phyloP scores from a whole-genome alignment of 2,888 invertebrate species.

The Clusia tigrina region DNA sequence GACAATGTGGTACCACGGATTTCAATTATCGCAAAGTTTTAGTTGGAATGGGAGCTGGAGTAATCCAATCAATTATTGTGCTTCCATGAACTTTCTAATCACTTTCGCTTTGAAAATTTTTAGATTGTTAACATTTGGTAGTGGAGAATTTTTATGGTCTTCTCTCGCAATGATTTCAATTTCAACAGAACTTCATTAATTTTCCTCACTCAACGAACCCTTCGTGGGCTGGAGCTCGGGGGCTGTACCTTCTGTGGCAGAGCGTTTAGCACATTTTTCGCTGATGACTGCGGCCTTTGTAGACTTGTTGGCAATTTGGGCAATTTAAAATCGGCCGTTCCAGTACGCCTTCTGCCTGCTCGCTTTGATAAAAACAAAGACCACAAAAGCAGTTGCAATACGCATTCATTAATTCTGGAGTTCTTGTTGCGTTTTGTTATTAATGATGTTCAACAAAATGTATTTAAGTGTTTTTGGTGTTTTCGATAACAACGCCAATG shows the following conservation, averaged over 20 bases:
- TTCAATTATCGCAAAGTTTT: constrained; percentile 3
- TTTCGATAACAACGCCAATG: constrained; percentile 32
- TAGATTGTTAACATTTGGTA: constrained; percentile 39
- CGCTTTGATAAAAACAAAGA: not conserved
- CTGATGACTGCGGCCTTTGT: not conserved
- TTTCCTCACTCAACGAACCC: constrained; percentile 38
- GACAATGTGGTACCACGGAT: constrained; percentile 44
- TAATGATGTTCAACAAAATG: constrained; percentile 61
- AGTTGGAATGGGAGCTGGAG: not conserved
- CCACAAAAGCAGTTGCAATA: constrained; percentile 25
- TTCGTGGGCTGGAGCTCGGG: constrained; percentile 44
- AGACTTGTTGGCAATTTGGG: constrained; percentile 35
- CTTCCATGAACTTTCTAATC: constrained; percentile 44
- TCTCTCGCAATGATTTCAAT: constrained; percentile 27
- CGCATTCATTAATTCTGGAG: constrained; percentile 54
- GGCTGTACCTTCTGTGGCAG: constrained; percentile 45
- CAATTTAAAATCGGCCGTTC: not conserved
- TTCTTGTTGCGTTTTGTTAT: constrained; percentile 55
- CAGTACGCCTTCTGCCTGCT: constrained; percentile 4
- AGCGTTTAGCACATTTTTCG: constrained; percentile 52
- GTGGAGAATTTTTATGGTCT: constrained; percentile 30
- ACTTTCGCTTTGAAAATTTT: constrained; percentile 30
- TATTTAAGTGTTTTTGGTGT: constrained; percentile 35
- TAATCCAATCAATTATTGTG: not conserved
- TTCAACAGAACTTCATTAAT: constrained; percentile 57